Base-by-base conservation (phyloP, 2,888 invertebrate species). In the Acronicta psi region DNA sequence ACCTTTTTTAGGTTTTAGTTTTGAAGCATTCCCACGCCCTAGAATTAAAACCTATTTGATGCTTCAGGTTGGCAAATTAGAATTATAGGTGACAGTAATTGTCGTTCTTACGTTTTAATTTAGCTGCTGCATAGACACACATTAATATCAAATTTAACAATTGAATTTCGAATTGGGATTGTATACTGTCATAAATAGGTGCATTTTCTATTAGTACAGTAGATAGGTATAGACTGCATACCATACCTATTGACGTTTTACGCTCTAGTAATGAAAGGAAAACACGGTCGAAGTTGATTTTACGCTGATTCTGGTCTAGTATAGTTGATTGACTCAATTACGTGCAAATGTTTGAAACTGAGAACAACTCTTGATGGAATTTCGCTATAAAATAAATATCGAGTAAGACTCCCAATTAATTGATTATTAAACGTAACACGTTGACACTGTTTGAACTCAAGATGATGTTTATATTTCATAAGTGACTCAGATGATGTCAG, bases 221-320 rank as follows among this genome's bases (percentile, higher is more conserved):
- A 4, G 34, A n/a, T n/a, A n/a, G n/a, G n/a, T n/a, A n/a, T 34
- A n/a, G 13, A 38, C 13, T 8, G 11, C 36, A 51, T 10, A 9
- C n/a, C n/a, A n/a, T n/a, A 14, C n/a, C 7, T 9, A 23, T 14
- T 23, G n/a, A 49, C 40, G 41, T 36, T 43, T 25, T 25, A 44
- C 20, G 37, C 25, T 53, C 53, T 25, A 10, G 40, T 20, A 55
- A 47, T 47, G 41, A 36, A 47, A 46, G 36, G n/a, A 42, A 41
- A 36, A 55, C 25, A 11, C n/a, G 10, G 38, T 44, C 18, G 14
- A 14, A 31, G 17, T 18, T 38, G 25, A 29, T 44, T 29, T 13
- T n/a, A 45, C 9, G 49, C 47, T n/a, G 17, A 10, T 44, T 18
- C 16, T 25, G n/a, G 5, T n/a, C n/a, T n/a, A n/a, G n/a, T n/a